Percentiles rank a stretch among this genome's conserved stretches.
These are phyloP conservation scores for Leuciscus idus DNA, from an alignment of 2,113 vertebrate species.

Conservation along the genomic window DNA sequence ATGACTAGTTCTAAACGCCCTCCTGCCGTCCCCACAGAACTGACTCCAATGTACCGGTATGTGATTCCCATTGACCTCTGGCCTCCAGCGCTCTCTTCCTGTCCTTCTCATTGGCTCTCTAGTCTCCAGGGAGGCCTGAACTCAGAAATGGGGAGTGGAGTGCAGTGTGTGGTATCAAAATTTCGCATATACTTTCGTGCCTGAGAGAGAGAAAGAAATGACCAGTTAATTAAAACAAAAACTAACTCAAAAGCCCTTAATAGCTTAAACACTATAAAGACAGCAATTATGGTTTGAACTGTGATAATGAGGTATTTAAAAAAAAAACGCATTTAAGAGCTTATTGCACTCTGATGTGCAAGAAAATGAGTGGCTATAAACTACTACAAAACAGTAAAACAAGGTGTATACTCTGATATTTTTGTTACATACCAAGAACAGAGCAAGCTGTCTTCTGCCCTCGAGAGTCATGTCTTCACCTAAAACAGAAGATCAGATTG, in stretches of 20 bases:
- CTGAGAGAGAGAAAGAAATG: slow-evolving; percentile 66
- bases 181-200: slow-evolving; percentile 87
- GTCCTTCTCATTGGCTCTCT: slow-evolving; percentile 31
- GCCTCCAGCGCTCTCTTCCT: background rate
- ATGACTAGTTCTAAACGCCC: background rate
- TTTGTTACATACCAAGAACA: slow-evolving; percentile 81
- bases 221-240: too few relatives aligned
- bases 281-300: too few relatives aligned
- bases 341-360: too few relatives aligned
- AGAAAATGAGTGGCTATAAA: too few relatives aligned
- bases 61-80: slow-evolving; percentile 26
- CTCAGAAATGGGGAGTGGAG: slow-evolving; percentile 83
- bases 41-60: slow-evolving; percentile 3
- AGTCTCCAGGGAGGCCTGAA: slow-evolving; percentile 86
- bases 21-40: background rate
- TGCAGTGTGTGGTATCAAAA: slow-evolving; percentile 89
- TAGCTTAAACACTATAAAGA: too few relatives aligned
- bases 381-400: too few relatives aligned
- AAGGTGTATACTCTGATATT: background rate
- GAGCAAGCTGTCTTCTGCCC: slow-evolving; percentile 80
- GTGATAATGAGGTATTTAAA: too few relatives aligned
- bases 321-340: too few relatives aligned
- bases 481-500: slow-evolving; percentile 55
- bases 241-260: too few relatives aligned
- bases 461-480: slow-evolving; percentile 86